phyloP scores from a whole-genome alignment of 2,888 invertebrate species.

The Agelastica alni region DNA sequence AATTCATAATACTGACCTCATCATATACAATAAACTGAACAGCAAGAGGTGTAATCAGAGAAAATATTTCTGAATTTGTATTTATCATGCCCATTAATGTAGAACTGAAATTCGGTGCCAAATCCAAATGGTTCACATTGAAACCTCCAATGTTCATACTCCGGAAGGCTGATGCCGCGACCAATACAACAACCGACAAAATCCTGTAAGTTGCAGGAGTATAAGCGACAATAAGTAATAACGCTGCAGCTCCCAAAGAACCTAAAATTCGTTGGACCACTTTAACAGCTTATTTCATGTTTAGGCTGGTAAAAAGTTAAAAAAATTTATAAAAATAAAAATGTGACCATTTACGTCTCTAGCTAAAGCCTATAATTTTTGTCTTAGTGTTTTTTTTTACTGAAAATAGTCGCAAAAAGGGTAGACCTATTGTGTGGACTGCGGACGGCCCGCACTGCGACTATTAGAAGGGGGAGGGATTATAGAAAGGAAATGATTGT shows the following conservation, averaged over 20 bases:
- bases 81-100: conserved; percentile 9
- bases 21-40: conserved; percentile 13
- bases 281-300: no score
- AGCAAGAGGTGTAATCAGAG: conserved; percentile 1
- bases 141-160: background rate
- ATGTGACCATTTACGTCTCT: no score
- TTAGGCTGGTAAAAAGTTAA: no score
- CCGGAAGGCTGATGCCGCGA: background rate
- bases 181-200: background rate
- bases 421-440: no score
- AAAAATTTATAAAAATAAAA: no score
- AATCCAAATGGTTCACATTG: conserved; percentile 11
- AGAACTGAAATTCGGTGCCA: conserved; percentile 5
- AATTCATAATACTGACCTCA: conserved; percentile 2
- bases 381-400: no score
- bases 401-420: no score
- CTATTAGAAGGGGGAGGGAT: no score
- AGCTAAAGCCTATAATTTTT: no score
- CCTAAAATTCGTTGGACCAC: no score
- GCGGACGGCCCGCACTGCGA: no score
- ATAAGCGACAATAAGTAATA: background rate
- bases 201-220: background rate
- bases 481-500: no score
- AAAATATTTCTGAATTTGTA: conserved; percentile 3
- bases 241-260: background rate